Base-by-base conservation (phyloP, 2,797 vertebrate species). In the Lutra lutra region DNA sequence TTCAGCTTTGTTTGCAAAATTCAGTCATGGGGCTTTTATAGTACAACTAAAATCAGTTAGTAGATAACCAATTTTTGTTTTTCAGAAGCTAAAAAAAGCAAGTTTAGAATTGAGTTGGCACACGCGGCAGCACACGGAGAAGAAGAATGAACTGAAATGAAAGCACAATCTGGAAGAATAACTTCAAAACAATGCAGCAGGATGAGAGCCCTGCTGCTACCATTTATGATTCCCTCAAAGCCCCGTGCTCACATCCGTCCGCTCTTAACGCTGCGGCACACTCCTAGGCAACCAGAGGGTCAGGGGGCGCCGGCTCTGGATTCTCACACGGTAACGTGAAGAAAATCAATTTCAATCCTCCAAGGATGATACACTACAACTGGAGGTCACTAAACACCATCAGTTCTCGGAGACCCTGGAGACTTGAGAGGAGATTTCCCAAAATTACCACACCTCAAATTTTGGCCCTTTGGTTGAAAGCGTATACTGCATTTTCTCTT, bases 341-440 rank as follows among this genome's bases (percentile, higher is more conserved):
- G 96, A 98, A 99, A 98, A 99, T 98, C 98, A 98, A 98, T 99
- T 98, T 98, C 98, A 98, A 97, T 98, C 97, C 98, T 98, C 98
- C 93, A 88, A 66, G 73, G 98, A 97, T 89, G 97, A 94, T 92
- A 83, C 75, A 82, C 78, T 78, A 64, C 85, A 51, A 75, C 62
- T 20, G 87, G 95, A 97, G 96, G 97, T 98, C 97, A 92, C 79
- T 46, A 83, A 95, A 96, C 78, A 77, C 77, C 94, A 91, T 96
- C 86, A 92, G 85, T 87, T 96, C 48, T 84, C 89, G 4, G 62
- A 96, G 80, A 94, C 85, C 72, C 91, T 92, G 54, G 86, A 97
- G 89, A 77, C 77, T 95, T 60, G 51, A 96, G 77, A 97, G 21
- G 85, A 91, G 96, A 96, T 93, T 92, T 97, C 95, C 91, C 94